Evolutionary conservation across 2,888 invertebrate species (phyloP).

Genomic region (Lasioglossum morio): DNA sequence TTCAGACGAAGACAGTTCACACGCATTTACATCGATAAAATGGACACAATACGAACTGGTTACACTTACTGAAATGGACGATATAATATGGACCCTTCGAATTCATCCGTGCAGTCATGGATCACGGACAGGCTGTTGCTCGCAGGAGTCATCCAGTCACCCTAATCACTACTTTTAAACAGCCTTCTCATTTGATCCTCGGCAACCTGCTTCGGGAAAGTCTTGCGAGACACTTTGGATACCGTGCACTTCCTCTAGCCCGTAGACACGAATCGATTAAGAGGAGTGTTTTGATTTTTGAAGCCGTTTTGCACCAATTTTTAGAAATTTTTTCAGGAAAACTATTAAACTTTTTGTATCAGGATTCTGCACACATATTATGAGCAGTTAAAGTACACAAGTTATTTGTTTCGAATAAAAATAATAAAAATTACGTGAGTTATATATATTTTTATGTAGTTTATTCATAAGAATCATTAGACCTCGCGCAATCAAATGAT

Average conservation of each 20-base stretch:
- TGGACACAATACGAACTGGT: slow-evolving; percentile 48
- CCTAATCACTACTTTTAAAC: not conserved
- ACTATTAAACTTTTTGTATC: not conserved
- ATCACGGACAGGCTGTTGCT: slow-evolving; percentile 40
- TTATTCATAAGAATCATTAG: not conserved
- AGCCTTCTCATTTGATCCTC: not conserved
- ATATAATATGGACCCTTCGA: slow-evolving; percentile 76
- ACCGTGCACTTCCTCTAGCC: not conserved
- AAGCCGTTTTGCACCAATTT: not conserved
- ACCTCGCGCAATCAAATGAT: not conserved
- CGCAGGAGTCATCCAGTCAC: not conserved
- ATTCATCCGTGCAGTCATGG: slow-evolving; percentile 70
- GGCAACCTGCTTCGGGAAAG: not conserved
- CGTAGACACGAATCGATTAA: not conserved
- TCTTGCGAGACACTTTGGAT: not conserved
- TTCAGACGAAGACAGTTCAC: slow-evolving; percentile 33
- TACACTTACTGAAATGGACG: slow-evolving; percentile 56
- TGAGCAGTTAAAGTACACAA: not conserved
- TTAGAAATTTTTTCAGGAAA: not conserved
- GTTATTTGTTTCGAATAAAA: not conserved
- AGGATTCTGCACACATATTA: not conserved
- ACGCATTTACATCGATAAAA: slow-evolving; percentile 38
- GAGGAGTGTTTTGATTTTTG: not conserved
- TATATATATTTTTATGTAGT: not conserved
- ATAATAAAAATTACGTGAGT: not conserved